Base-by-base conservation (phyloP, 2,888 invertebrate species). In the Metacarcinus magister region DNA sequence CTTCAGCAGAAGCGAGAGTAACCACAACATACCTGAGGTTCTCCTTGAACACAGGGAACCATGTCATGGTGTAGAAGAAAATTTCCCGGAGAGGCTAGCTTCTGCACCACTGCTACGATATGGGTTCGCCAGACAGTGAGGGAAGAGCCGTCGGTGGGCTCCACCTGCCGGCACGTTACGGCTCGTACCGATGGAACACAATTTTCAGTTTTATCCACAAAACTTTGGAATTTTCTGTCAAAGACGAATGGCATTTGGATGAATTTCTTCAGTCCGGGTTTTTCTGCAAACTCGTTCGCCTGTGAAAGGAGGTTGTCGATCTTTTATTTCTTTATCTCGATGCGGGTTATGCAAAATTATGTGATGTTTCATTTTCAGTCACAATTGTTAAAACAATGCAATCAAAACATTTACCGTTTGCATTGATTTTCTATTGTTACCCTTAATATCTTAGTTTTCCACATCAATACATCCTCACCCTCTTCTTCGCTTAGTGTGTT, bases 201-300 rank as follows among this genome's bases (percentile, higher is more conserved):
- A 75, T 75, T 75, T 75, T 75, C 75, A 75, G 7, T 75, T 28
- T 75, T 75, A 75, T n/a, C 28, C 75, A 75, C 75, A 75, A 75
- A 75, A n/a, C 75, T 75, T n/a, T n/a, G 75, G 23, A 75, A 75
- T 75, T 75, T 75, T 75, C 75, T 75, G 75, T 75, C 75, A 75
- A 39, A n/a, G 75, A 75, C 75, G 75, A 28, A 75, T 75, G n/a
- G 23, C n/a, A 75, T 75, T 75, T 75, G 16, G 75, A 7, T 75
- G 28, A n/a, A 75, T 75, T 75, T 75, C 75, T 75, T n/a, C 75
- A n/a, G n/a, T 23, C 4, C n/a, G 10, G 19, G 54, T 54, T 75
- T 75, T 28, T 75, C 23, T n/a, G 75, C 75, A n/a, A 23, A 75
- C 28, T 75, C 75, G 3, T n/a, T 75, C 75, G 75, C 7, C 23